A percentile compares a stretch with the other conserved stretches of the same genome.
Evolutionary conservation across 2,113 vertebrate genomes (phyloP).

Genomic region (Neofelis nebulosa): DNA sequence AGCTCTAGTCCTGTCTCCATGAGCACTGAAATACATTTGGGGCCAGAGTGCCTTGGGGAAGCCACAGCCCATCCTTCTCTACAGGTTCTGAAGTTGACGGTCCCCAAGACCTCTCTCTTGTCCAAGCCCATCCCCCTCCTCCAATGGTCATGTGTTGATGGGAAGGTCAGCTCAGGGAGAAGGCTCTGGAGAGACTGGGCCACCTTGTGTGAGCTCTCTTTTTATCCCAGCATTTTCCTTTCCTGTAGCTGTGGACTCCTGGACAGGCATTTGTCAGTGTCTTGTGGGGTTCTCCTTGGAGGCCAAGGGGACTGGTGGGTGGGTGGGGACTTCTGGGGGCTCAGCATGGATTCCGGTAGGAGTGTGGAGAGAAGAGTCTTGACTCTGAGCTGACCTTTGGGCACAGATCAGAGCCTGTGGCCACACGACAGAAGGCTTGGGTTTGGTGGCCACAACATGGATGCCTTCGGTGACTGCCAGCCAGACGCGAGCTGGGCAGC

Average conservation of each 20-base stretch:
- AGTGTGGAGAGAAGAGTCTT: background rate
- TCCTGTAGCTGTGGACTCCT: background rate
- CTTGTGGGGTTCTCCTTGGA: background rate
- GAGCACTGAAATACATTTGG: background rate
- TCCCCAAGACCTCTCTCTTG: background rate
- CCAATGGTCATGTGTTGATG: background rate
- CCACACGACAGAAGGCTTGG: background rate
- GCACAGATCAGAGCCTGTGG: background rate
- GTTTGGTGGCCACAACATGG: background rate
- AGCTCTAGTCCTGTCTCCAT: background rate
- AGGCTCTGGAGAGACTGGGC: background rate
- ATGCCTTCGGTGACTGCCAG: background rate
- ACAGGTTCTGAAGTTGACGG: background rate
- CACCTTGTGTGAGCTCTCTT: background rate
- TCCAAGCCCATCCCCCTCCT: background rate
- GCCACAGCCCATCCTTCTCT: background rate
- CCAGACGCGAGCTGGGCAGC: background rate
- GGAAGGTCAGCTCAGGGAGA: background rate
- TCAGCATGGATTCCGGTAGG: background rate
- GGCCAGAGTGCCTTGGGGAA: background rate
- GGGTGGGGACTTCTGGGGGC: background rate
- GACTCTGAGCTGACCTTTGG: background rate
- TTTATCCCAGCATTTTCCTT: background rate
- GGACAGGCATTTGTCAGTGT: no score
- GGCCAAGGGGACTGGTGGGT: background rate